Conservation (phyloP, 2,888 invertebrate species). For the Acanthosoma haemorrhoidale region DNA sequence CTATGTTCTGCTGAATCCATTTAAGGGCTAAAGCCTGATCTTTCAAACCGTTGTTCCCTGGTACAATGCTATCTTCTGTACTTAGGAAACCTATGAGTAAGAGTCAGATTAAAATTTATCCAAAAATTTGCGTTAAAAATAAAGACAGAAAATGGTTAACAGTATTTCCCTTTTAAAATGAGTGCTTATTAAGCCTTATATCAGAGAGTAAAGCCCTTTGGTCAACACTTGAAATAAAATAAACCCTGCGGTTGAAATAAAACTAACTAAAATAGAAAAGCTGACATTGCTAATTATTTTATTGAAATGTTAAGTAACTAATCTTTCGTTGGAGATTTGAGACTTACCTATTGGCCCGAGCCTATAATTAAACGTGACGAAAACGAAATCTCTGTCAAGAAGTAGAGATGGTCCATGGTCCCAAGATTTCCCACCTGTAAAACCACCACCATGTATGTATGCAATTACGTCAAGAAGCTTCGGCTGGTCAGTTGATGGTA, state of each 20-base stretch:
- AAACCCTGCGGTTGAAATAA: too few species aligned
- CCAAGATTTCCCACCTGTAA: background rate
- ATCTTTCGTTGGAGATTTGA: too few species aligned
- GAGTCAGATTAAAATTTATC: too few species aligned
- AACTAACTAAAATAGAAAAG: too few species aligned
- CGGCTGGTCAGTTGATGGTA: background rate
- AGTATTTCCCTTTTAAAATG: too few species aligned
- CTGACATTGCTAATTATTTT: too few species aligned
- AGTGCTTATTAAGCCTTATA: too few species aligned
- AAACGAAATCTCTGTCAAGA: background rate
- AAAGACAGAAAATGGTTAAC: too few species aligned
- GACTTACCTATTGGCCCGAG: constrained; percentile 12
- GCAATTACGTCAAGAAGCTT: background rate
- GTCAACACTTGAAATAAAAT: too few species aligned
- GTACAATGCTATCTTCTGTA: background rate
- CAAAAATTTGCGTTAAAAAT: too few species aligned
- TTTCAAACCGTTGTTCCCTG: background rate
- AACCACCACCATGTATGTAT: constrained; percentile 13
- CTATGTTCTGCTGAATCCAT: constrained; percentile 1
- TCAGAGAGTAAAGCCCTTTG: too few species aligned
- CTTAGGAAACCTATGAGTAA: background rate
- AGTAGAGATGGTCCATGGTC: background rate
- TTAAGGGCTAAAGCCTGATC: background rate
- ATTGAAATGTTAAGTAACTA: too few species aligned
- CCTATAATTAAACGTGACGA: constrained; percentile 15